Percentiles rank a stretch among this genome's conserved stretches.
Conservation (phyloP, 2,113 vertebrate species). For the Riparia riparia region DNA sequence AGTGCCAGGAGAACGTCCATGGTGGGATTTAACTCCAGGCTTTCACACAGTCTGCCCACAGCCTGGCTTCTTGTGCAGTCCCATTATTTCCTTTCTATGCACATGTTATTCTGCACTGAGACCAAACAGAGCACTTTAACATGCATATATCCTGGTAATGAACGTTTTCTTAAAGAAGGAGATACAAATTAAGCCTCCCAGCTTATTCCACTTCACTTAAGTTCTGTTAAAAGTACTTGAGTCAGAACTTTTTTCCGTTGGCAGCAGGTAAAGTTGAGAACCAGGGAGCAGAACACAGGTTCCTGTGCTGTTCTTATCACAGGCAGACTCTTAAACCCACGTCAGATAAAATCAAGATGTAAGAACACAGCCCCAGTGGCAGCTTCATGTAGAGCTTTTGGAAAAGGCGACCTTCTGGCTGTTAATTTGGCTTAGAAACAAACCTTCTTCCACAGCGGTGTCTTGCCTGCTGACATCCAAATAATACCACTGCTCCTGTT, state of each 20-base stretch:
- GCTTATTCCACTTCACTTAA: background rate
- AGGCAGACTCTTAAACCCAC: background rate
- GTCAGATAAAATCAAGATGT: background rate
- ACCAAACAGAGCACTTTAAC: background rate
- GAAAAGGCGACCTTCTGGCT: constrained; percentile 26
- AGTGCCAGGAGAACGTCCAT: background rate
- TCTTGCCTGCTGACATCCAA: constrained; percentile 18
- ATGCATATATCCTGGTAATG: background rate
- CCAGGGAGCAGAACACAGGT: background rate
- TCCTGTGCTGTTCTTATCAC: background rate
- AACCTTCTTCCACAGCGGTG: background rate
- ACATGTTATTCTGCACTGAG: rapidly evolving
- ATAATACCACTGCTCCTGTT: background rate
- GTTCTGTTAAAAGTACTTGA: background rate
- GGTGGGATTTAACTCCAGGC: background rate
- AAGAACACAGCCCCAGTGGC: background rate
- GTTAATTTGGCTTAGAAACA: constrained; percentile 27
- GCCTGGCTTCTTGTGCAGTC: background rate
- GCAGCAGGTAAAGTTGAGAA: background rate
- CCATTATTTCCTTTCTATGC: background rate
- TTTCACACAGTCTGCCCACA: rapidly evolving
- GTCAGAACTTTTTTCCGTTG: background rate
- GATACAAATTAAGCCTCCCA: background rate
- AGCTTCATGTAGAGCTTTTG: background rate
- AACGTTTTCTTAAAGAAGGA: background rate